Evolutionary conservation across 2,888 invertebrate genomes (phyloP).

Genomic region (Epinotia bilunana): DNA sequence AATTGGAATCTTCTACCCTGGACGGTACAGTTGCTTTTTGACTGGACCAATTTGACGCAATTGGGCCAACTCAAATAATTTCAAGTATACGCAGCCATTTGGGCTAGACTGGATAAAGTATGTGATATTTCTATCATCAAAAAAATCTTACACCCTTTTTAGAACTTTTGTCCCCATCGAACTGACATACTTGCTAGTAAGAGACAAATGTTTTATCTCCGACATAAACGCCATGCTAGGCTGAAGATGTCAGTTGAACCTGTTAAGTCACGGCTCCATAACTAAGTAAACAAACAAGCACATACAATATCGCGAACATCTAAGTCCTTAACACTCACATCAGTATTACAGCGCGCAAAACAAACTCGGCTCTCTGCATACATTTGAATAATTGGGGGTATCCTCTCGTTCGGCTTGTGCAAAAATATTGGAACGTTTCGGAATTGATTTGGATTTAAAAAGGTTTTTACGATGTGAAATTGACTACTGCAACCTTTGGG

Average conservation of each 20-base stretch:
- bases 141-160: no score
- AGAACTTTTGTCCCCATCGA: no score
- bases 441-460: slow-evolving; percentile 15
- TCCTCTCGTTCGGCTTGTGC: slow-evolving; percentile 62
- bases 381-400: slow-evolving; percentile 73
- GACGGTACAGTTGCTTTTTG: no score
- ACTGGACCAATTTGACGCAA: no score
- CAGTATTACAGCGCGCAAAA: slow-evolving; percentile 51
- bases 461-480: neutral
- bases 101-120: no score
- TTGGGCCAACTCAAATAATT: no score
- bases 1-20: no score
- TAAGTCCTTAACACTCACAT: slow-evolving; percentile 40
- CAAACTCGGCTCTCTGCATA: slow-evolving; percentile 59
- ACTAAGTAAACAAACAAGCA: slow-evolving; percentile 20
- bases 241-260: neutral
- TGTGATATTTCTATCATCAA: no score
- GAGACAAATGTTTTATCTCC: no score
- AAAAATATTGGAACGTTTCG: slow-evolving; percentile 29
- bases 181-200: no score
- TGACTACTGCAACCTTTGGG: no score
- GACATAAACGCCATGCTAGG: neutral
- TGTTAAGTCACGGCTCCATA: slow-evolving; percentile 18
- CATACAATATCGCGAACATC: slow-evolving; percentile 23
- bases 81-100: no score